These are phyloP conservation scores for Drosophila sturtevanti DNA, from an alignment of 1,140 invertebrate genomes.

Conservation along the genomic window DNA sequence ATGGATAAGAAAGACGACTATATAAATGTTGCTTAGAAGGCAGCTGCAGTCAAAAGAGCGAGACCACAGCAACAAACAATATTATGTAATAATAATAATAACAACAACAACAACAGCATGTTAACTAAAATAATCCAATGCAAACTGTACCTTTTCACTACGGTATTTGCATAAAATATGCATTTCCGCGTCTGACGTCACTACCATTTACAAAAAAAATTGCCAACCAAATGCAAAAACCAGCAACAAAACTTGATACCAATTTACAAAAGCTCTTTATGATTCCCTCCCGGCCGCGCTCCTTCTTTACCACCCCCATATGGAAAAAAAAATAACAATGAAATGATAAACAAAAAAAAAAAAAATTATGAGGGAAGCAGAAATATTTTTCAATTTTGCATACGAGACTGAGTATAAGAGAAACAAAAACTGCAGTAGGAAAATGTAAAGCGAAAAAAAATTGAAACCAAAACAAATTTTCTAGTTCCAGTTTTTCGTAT, in stretches of 20 bases:
- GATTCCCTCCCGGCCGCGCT: slow-evolving; percentile 41
- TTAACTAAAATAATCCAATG: slow-evolving; percentile 53
- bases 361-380: slow-evolving; percentile 51
- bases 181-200: slow-evolving; percentile 64
- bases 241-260: slow-evolving; percentile 61
- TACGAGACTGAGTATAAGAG: slow-evolving; percentile 58
- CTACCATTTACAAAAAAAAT: slow-evolving; percentile 67
- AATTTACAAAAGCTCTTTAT: slow-evolving; percentile 62
- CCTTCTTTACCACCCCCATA: slow-evolving; percentile 48
- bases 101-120: not conserved
- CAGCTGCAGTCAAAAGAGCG: slow-evolving; percentile 30
- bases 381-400: slow-evolving; percentile 72
- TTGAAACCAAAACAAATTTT: not conserved
- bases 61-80: slow-evolving; percentile 29
- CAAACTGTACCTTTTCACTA: slow-evolving; percentile 54
- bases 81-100: too few species aligned
- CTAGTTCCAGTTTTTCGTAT: slow-evolving; percentile 12
- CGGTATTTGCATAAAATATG: slow-evolving; percentile 29
- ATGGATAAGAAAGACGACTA: slow-evolving; percentile 15
- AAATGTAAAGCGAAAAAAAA: slow-evolving; percentile 30
- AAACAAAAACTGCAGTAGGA: slow-evolving; percentile 56
- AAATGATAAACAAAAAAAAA: slow-evolving; percentile 57
- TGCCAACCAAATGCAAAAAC: not conserved
- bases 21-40: slow-evolving; percentile 29
- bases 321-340: slow-evolving; percentile 25